Conservation (phyloP, 2,888 invertebrate species). For the Dryobota labecula region DNA sequence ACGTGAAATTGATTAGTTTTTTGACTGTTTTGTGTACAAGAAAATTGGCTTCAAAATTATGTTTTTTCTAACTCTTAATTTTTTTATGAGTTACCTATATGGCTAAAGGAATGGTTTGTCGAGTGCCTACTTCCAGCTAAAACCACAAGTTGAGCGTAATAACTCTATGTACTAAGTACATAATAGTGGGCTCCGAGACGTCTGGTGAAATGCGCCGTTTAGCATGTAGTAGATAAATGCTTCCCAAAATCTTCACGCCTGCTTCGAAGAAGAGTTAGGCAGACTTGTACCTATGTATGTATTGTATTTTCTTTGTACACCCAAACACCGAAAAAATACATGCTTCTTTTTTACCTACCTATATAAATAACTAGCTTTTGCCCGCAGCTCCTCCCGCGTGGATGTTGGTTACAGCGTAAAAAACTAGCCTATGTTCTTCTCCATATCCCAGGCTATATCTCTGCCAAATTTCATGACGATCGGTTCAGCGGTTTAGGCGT, state of each 20-base stretch:
- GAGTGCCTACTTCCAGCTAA: not conserved
- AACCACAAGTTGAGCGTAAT: not conserved
- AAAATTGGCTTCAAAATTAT: not conserved
- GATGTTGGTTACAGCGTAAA: too few species aligned
- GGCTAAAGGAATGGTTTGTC: not conserved
- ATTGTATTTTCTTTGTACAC: too few species aligned
- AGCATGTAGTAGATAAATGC: not conserved
- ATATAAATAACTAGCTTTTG: too few species aligned
- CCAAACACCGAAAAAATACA: too few species aligned
- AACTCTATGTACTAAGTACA: not conserved
- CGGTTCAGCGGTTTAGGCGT: too few species aligned
- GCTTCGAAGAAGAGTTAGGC: not conserved
- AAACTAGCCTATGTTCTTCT: too few species aligned
- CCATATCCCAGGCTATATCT: too few species aligned
- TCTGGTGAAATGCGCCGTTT: constrained; percentile 8
- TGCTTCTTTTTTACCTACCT: too few species aligned
- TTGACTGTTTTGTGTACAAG: not conserved
- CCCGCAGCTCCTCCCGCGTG: too few species aligned
- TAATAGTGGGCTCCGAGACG: not conserved
- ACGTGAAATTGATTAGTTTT: not conserved
- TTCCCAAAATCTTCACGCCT: not conserved
- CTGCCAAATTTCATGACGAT: too few species aligned
- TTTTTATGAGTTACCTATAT: not conserved
- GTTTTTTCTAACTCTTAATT: not conserved
- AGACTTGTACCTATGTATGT: too few species aligned